Evolutionary conservation across 2,113 vertebrate genomes (phyloP).

Genomic region (Pterocles orientalis): DNA sequence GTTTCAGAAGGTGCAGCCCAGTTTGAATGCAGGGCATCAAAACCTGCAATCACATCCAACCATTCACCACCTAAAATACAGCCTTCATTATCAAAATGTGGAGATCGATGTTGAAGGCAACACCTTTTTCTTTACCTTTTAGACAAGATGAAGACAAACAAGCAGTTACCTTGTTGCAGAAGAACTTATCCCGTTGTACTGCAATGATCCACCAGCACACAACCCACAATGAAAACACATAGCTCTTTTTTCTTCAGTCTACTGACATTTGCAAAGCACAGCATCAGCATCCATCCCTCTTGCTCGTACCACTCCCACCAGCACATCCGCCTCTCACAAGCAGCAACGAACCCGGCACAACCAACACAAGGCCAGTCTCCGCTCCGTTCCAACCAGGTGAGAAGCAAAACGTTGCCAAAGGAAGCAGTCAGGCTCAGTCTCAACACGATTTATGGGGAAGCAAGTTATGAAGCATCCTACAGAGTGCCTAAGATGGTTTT

Average conservation of each 20-base stretch:
- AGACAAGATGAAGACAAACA: neutral
- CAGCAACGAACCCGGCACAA: rapidly evolving
- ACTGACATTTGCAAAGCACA: neutral
- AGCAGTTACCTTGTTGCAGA: neutral
- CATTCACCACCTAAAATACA: neutral
- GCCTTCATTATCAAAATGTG: neutral
- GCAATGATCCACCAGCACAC: neutral
- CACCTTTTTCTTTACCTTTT: neutral
- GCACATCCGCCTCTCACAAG: neutral
- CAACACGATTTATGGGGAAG: neutral
- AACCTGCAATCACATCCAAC: neutral
- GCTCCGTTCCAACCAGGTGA: neutral
- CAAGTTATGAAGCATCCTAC: neutral
- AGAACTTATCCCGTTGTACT: neutral
- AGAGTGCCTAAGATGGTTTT: neutral
- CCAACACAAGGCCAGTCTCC: neutral
- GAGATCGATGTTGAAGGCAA: neutral
- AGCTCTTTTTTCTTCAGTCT: neutral
- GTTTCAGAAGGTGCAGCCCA: neutral
- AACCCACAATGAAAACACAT: neutral
- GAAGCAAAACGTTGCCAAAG: neutral
- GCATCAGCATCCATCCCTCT: neutral
- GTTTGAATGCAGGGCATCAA: neutral
- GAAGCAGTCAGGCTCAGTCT: neutral
- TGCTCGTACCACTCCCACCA: neutral